These are phyloP conservation scores for Eospalax fontanierii DNA, from an alignment of 2,797 vertebrate genomes.

Conservation along the genomic window DNA sequence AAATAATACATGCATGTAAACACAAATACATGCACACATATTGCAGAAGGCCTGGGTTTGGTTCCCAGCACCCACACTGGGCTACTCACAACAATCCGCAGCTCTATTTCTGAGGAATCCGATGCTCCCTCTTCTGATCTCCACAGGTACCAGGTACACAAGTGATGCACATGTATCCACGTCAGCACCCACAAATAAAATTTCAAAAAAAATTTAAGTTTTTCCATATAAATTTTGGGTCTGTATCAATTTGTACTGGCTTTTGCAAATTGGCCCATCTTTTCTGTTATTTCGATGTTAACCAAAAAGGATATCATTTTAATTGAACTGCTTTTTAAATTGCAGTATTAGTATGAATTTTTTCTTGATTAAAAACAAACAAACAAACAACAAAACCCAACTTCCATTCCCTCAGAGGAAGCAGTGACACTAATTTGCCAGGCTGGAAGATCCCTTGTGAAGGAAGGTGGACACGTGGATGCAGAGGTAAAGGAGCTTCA, in stretches of 20 bases:
- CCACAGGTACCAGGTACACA: too few species aligned
- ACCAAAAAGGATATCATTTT: slow-evolving; percentile 27
- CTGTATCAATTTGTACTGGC: background rate
- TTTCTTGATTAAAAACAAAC: background rate
- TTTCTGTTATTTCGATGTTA: slow-evolving; percentile 41
- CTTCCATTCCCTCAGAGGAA: slow-evolving; percentile 38
- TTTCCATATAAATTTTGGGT: slow-evolving; percentile 35
- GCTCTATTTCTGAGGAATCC: too few species aligned
- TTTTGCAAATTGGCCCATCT: background rate
- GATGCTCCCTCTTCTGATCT: too few species aligned
- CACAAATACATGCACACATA: background rate
- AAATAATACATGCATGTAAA: background rate
- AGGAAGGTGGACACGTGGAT: background rate
- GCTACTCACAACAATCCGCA: too few species aligned
- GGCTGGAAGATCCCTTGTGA: background rate
- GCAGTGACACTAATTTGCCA: background rate
- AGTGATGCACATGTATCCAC: too few species aligned
- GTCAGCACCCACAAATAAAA: too few species aligned
- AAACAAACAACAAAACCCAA: background rate
- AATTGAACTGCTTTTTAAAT: slow-evolving; percentile 42
- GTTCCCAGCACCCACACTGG: too few species aligned
- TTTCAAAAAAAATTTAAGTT: background rate
- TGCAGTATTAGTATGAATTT: background rate
- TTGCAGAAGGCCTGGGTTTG: too few species aligned
- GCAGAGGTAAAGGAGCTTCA: background rate